Conservation (phyloP, 2,113 vertebrate species). For the Phalacrocorax carbo region DNA sequence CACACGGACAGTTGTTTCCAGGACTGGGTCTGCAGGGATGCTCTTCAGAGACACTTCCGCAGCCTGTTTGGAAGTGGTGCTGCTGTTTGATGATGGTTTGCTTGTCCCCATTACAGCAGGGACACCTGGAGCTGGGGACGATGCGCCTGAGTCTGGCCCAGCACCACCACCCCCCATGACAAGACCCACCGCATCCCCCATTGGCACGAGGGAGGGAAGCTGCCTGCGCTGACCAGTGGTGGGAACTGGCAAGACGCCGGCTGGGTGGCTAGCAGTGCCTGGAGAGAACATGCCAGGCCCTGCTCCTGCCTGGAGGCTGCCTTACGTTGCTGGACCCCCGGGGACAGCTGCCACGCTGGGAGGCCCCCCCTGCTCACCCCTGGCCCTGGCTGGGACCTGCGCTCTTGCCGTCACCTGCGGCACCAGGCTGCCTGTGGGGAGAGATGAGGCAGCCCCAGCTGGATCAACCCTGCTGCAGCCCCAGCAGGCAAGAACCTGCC, state of each 20-base stretch:
- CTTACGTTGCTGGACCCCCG: fast-evolving
- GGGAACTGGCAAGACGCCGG: fast-evolving
- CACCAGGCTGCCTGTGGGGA: background rate
- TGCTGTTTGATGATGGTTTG: background rate
- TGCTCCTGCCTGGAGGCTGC: background rate
- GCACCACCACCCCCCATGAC: fast-evolving
- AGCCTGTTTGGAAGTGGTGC: background rate
- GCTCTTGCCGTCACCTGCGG: background rate
- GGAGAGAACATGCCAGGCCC: background rate
- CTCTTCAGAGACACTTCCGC: background rate
- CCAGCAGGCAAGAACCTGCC: conserved; percentile 1
- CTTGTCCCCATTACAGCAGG: background rate
- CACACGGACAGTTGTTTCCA: background rate
- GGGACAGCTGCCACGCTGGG: fast-evolving
- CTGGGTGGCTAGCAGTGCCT: fast-evolving
- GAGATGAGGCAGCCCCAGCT: background rate
- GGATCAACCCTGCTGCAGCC: no score
- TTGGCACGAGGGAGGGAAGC: fast-evolving
- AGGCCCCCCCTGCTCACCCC: background rate
- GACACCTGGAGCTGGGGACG: background rate
- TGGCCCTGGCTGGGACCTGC: background rate
- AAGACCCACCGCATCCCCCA: fast-evolving
- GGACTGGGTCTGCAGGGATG: background rate
- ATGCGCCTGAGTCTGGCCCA: background rate
- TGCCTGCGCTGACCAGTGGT: fast-evolving